Evolutionary conservation across 2,113 vertebrate genomes (phyloP).

Genomic region (Microcebus jonahi): DNA sequence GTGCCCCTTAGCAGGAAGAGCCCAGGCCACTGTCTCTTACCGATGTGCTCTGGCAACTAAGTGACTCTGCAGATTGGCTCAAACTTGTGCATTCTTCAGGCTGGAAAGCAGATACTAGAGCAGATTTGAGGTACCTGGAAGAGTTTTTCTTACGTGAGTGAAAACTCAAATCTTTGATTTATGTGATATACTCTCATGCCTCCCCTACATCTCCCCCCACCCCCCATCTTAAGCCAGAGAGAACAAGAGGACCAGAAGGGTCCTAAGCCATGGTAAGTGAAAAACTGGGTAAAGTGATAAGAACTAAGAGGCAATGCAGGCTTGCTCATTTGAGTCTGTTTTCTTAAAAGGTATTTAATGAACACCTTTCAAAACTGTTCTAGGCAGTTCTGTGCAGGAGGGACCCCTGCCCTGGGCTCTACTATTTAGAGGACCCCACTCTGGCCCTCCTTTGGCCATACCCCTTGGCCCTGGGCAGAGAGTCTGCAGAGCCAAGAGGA

Average conservation of each 20-base stretch:
- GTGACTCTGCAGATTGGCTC: not conserved
- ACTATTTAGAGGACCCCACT: not conserved
- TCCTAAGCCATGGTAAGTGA: not conserved
- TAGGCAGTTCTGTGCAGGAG: not conserved
- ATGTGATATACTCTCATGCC: not conserved
- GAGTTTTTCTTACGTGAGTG: not conserved
- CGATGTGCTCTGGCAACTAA: not conserved
- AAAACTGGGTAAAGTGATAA: not conserved
- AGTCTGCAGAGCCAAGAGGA: not conserved
- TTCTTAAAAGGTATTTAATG: not conserved
- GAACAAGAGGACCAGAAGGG: not conserved
- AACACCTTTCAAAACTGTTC: not conserved
- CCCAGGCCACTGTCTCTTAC: not conserved
- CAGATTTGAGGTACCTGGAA: conserved; percentile 25
- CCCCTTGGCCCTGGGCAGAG: not conserved
- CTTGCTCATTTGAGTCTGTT: conserved; percentile 24
- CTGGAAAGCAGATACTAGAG: conserved; percentile 22
- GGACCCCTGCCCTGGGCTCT: not conserved
- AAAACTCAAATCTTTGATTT: conserved; percentile 13
- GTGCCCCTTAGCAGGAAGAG: not conserved
- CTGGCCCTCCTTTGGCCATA: not conserved
- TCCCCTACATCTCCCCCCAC: not conserved
- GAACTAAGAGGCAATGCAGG: not conserved
- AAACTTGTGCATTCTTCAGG: not conserved
- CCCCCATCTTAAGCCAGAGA: not conserved